A percentile compares a stretch with the other conserved stretches of the same genome.
Conservation (phyloP, 2,888 invertebrate species). For the Torymus tubicola region DNA sequence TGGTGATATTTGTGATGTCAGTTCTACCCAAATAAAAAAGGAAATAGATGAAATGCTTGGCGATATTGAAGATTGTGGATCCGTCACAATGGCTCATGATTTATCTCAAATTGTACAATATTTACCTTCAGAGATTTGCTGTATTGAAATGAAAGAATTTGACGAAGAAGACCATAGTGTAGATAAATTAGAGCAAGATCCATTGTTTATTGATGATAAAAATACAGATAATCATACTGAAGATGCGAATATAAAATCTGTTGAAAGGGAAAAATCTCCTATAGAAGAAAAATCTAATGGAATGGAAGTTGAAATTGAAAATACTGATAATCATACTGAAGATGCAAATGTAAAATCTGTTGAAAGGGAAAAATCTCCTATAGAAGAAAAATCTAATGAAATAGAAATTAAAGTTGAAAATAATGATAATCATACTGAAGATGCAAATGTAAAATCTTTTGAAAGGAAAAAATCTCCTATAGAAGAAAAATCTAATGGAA, state of each 20-base stretch:
- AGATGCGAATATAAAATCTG: background rate
- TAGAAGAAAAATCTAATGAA: too few species aligned
- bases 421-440: too few species aligned
- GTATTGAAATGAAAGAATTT: background rate
- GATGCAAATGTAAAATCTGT: background rate
- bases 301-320: too few species aligned
- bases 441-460: background rate
- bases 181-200: too few species aligned
- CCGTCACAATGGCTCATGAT: slow-evolving; percentile 39
- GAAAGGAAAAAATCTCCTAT: background rate
- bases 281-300: too few species aligned
- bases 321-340: too few species aligned
- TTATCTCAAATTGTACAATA: slow-evolving; percentile 11
- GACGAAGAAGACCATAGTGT: background rate
- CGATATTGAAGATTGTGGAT: slow-evolving; percentile 17
- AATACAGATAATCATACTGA: too few species aligned
- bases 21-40: slow-evolving; percentile 28
- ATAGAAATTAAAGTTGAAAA: too few species aligned
- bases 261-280: background rate
- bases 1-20: slow-evolving; percentile 8
- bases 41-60: slow-evolving; percentile 32
- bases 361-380: background rate
- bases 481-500: too few species aligned
- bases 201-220: too few species aligned
- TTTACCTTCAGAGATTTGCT: background rate